Percentiles rank a stretch among this genome's conserved stretches.
These are phyloP conservation scores for Pseudomugil tenellus DNA, from an alignment of 2,797 vertebrate species.

Conservation along the genomic window DNA sequence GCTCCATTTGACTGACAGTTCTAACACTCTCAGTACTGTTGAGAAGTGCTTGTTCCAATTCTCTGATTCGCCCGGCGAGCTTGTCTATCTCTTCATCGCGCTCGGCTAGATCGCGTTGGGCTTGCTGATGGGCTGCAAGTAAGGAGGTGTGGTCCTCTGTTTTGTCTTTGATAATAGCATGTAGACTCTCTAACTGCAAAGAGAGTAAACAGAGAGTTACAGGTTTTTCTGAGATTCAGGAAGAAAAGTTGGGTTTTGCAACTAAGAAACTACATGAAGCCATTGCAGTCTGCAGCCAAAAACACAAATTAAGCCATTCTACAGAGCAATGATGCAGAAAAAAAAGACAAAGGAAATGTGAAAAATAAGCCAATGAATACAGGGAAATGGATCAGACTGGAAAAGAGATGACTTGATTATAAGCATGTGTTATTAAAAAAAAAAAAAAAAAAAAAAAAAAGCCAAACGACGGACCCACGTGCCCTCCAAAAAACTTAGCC, in stretches of 20 bases:
- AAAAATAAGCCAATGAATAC: slow-evolving; percentile 36
- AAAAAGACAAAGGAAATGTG: slow-evolving; percentile 21
- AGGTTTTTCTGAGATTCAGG: background rate
- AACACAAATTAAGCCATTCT: slow-evolving; percentile 54
- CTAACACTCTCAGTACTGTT: slow-evolving; percentile 72
- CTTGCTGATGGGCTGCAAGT: slow-evolving; percentile 85
- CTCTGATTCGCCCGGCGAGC: slow-evolving; percentile 81
- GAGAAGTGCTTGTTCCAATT: slow-evolving; percentile 85
- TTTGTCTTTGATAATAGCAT: slow-evolving; percentile 89
- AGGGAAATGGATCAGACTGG: slow-evolving; percentile 30
- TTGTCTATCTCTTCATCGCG: slow-evolving; percentile 91
- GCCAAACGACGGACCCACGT: too few species aligned
- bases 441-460: too few species aligned
- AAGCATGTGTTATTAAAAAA: slow-evolving; percentile 13
- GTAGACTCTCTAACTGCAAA: slow-evolving; percentile 88
- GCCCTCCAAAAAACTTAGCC: too few species aligned
- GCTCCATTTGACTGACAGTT: slow-evolving; percentile 81
- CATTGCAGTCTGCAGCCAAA: background rate
- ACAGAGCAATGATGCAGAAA: slow-evolving; percentile 14
- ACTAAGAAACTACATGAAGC: slow-evolving; percentile 8
- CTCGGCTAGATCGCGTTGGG: slow-evolving; percentile 82
- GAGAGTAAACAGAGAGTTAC: background rate
- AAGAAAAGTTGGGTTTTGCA: slow-evolving; percentile 5
- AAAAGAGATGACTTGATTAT: slow-evolving; percentile 8
- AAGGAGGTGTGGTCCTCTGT: slow-evolving; percentile 85